Evolutionary conservation across 2,797 vertebrate species (phyloP).

Genomic region (Echeneis naucrates): DNA sequence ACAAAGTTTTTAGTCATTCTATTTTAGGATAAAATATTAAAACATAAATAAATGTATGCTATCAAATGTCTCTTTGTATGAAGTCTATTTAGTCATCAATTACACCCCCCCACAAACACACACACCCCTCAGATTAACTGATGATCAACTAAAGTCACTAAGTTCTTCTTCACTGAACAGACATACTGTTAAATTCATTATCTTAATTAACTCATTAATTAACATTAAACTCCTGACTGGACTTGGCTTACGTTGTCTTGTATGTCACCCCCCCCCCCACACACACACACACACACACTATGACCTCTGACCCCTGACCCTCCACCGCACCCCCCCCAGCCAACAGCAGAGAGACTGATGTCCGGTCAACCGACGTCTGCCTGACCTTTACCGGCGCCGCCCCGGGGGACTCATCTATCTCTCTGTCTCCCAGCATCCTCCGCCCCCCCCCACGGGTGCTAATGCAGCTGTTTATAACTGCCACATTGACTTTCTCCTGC

Average conservation of each 20-base stretch:
- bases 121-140: no score
- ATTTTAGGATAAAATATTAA: no score
- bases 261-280: background rate
- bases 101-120: no score
- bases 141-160: no score
- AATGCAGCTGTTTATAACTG: constrained; percentile 77
- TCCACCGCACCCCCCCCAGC: constrained; percentile 36
- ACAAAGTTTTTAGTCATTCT: no score
- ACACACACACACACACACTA: no score
- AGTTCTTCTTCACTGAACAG: no score
- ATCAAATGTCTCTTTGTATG: no score
- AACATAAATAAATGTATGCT: no score
- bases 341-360: constrained; percentile 72
- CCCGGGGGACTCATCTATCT: constrained; percentile 75
- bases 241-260: constrained; percentile 27
- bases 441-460: constrained; percentile 49
- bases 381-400: constrained; percentile 73
- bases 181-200: no score
- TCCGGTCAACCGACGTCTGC: constrained; percentile 62
- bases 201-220: no score
- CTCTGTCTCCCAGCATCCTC: constrained; percentile 50
- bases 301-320: background rate
- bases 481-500: constrained; percentile 74
- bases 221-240: constrained; percentile 21
- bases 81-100: no score